Percentiles rank a stretch among this genome's conserved stretches.
These are phyloP conservation scores for Chascanopsetta lugubris DNA, from an alignment of 2,113 vertebrate genomes.

Conservation along the genomic window DNA sequence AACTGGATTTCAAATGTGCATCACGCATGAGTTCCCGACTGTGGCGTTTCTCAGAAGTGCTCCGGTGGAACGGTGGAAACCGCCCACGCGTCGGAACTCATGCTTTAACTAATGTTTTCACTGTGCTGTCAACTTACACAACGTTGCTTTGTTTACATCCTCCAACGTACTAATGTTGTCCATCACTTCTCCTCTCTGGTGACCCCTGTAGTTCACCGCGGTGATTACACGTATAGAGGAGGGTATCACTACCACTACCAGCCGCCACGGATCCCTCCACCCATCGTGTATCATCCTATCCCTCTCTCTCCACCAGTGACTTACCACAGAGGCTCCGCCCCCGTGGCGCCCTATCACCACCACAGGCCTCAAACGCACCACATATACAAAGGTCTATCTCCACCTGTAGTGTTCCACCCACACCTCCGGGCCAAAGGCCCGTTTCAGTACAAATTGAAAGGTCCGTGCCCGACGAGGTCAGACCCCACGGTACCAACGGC, in stretches of 20 bases:
- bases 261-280: constrained; percentile 68
- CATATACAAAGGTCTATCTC: constrained; percentile 53
- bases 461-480: constrained; percentile 45
- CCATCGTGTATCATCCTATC: constrained; percentile 62
- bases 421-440: constrained; percentile 46
- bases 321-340: constrained; percentile 63
- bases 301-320: constrained; percentile 65
- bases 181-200: constrained; percentile 75
- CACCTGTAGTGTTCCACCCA: constrained; percentile 57
- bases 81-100: constrained; percentile 36
- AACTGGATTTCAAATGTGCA: constrained; percentile 46
- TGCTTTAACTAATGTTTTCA: constrained; percentile 66
- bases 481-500: constrained; percentile 36
- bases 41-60: constrained; percentile 56
- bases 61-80: constrained; percentile 35
- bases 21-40: constrained; percentile 33
- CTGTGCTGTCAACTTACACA: constrained; percentile 53
- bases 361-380: constrained; percentile 58
- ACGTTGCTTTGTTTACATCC: constrained; percentile 35
- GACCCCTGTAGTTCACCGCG: constrained; percentile 77
- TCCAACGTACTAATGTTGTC: constrained; percentile 71
- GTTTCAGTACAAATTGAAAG: constrained; percentile 50
- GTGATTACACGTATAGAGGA: constrained; percentile 81
- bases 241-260: constrained; percentile 76
- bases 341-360: constrained; percentile 58